phyloP scores from a whole-genome alignment of 2,113 vertebrate genomes.

The Oreocharis arfaki region DNA sequence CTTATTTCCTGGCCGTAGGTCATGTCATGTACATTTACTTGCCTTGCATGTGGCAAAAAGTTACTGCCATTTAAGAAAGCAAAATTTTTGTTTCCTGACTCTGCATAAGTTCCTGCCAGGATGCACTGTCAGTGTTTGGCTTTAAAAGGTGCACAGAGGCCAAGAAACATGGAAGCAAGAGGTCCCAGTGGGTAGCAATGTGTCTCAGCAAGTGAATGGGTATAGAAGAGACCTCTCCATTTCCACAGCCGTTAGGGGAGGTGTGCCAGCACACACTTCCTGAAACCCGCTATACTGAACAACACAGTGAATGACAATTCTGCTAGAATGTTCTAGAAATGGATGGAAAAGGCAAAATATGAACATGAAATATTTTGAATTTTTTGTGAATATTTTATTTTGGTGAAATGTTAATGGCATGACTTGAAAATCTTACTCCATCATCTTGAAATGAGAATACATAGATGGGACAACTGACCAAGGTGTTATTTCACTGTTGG shows the following conservation, averaged over 20 bases:
- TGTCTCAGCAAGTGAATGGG: not conserved
- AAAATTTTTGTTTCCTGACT: not conserved
- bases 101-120: not conserved
- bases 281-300: not conserved
- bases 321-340: not conserved
- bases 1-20: not conserved
- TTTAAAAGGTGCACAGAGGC: not conserved
- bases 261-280: not conserved
- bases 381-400: not conserved
- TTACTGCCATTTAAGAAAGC: not conserved
- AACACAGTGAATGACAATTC: not conserved
- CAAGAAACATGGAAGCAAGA: not conserved
- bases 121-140: rapidly evolving
- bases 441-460: not conserved
- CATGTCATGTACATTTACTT: not conserved
- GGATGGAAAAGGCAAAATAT: not conserved
- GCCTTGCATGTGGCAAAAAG: not conserved
- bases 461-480: not conserved
- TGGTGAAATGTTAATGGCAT: not conserved
- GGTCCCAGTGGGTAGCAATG: not conserved
- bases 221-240: not conserved
- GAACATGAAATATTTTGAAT: not conserved
- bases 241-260: not conserved
- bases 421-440: not conserved
- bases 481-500: not conserved